These are phyloP conservation scores for Noctua janthe DNA, from an alignment of 2,888 invertebrate species.

Conservation along the genomic window DNA sequence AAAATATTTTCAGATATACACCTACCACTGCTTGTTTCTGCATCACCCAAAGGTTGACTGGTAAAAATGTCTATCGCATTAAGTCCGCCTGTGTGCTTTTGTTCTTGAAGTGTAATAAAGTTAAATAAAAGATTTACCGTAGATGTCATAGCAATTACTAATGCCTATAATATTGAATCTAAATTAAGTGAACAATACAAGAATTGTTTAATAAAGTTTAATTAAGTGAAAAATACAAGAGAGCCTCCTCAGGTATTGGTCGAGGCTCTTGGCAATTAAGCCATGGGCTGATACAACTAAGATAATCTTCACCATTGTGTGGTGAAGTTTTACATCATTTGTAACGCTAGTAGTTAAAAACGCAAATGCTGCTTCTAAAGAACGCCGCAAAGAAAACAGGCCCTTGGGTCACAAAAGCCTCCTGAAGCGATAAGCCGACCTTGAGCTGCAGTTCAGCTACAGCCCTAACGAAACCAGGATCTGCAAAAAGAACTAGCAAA, in stretches of 20 bases:
- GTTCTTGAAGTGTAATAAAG: too few species aligned
- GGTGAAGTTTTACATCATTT: not conserved
- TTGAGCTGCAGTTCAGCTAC: not conserved
- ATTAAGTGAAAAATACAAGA: too few species aligned
- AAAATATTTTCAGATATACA: too few species aligned
- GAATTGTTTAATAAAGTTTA: too few species aligned
- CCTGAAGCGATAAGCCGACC: slow-evolving; percentile 50
- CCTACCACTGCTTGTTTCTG: too few species aligned
- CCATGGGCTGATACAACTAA: not conserved
- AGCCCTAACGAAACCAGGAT: slow-evolving; percentile 59
- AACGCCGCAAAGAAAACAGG: slow-evolving; percentile 63
- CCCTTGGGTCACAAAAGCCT: slow-evolving; percentile 64
- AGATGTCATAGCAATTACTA: not conserved
- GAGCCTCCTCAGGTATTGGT: too few species aligned
- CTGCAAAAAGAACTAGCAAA: slow-evolving; percentile 55
- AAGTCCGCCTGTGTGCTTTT: too few species aligned
- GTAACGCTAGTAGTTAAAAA: slow-evolving; percentile 48
- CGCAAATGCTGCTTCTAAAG: slow-evolving; percentile 71
- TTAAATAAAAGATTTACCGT: not conserved
- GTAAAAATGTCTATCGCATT: too few species aligned
- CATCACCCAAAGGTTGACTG: too few species aligned
- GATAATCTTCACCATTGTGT: too few species aligned
- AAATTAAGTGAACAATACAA: too few species aligned
- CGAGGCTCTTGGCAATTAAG: too few species aligned
- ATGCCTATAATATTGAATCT: not conserved